Base-by-base conservation (phyloP, 2,113 vertebrate species). In the Rousettus leschenaultii region DNA sequence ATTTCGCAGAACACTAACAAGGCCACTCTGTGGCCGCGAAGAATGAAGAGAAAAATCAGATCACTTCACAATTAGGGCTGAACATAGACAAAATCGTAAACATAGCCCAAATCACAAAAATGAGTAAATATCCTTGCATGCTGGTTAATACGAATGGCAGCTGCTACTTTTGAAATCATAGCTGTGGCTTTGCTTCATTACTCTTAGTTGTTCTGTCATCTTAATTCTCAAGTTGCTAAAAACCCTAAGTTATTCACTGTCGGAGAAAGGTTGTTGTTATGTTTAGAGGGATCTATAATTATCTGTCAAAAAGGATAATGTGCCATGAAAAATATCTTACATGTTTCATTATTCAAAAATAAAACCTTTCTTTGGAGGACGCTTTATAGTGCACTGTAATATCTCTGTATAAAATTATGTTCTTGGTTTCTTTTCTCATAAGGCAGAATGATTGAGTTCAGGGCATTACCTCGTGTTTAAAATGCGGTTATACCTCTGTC, bases 341-440 rank as follows among this genome's bases (percentile, higher is more conserved):
- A 83, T 38, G 0, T 65, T 95, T 86, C 22, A 70, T 87, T 73
- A 77, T 33, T 79, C 15, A 92, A 61, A 95, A 83, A 53, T 35
- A 59, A 91, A 84, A 33, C 11, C 57, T 1, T 55, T 30, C 15
- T 21, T 77, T 13, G 55, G 57, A 45, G 15, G 59, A 26, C 5
- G 40, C 63, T 51, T 94, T 40, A 35, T 13, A 70, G 7, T 35
- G 30, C 0, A 30, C 43, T 91, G 88, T 89, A 86, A 65, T 55
- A 74, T 35, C 35, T 59, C 5, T 63, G 92, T 59, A 59, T 86
- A 77, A 73, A 89, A 35, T 57, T 53, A 84, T 70, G 53, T 77
- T 88, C 26, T 85, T 68, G 24, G 0, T 78, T 82, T 73, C 30
- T 84, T 59, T 65, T 55, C 59, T 70, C 35, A 1, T 55, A 73